phyloP scores from a whole-genome alignment of 2,797 vertebrate species.

The Ataeniobius toweri region DNA sequence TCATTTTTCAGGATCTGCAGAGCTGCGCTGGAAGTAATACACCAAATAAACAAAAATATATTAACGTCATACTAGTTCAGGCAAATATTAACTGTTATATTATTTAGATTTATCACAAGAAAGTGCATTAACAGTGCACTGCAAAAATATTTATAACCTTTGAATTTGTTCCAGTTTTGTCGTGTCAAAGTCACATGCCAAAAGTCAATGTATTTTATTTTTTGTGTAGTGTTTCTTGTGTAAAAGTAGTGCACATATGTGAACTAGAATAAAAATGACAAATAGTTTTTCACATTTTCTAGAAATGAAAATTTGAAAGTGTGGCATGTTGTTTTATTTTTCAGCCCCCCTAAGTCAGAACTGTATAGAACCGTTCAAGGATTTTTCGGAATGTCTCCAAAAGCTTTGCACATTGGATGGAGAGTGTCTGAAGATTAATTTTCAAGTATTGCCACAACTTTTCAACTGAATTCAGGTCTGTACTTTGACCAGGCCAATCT shows the following conservation, averaged over 20 bases:
- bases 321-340: no score
- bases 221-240: neutral
- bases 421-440: neutral
- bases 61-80: neutral
- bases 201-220: neutral
- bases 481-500: neutral
- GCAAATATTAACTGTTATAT: neutral
- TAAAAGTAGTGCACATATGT: neutral
- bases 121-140: neutral
- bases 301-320: no score
- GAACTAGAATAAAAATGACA: neutral
- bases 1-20: conserved; percentile 16
- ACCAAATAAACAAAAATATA: conserved; percentile 6
- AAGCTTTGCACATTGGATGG: neutral
- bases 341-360: no score
- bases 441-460: neutral
- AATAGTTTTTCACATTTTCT: neutral
- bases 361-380: no score
- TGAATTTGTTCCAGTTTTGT: neutral
- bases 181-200: neutral
- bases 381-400: neutral
- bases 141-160: neutral
- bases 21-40: neutral
- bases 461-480: neutral
- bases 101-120: neutral